Percentiles rank a stretch among this genome's conserved stretches.
phyloP scores from a whole-genome alignment of 2,888 invertebrate species.

The Abrostola tripartita region DNA sequence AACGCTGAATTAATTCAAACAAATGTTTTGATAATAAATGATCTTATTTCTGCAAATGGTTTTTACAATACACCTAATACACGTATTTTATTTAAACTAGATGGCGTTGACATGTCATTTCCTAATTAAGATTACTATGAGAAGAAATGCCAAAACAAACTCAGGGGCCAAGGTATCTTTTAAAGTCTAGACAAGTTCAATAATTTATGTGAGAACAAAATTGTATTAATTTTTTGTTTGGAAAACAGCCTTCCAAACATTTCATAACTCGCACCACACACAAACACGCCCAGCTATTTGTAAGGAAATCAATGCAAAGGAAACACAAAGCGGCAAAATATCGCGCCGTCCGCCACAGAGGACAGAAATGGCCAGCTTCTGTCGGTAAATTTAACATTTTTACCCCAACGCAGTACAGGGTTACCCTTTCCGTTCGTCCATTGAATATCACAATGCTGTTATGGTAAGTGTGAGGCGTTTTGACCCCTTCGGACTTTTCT shows the following conservation, averaged over 20 bases:
- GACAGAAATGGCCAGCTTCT: constrained; percentile 76
- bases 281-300: constrained; percentile 70
- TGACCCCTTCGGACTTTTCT: constrained; percentile 76
- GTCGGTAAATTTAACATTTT: constrained; percentile 80
- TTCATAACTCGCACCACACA: constrained; percentile 54
- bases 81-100: no score
- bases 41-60: no score
- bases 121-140: no score
- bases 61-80: no score
- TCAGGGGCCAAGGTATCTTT: no score
- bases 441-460: constrained; percentile 74
- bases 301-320: constrained; percentile 82
- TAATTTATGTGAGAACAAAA: no score
- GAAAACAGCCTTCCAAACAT: not conserved
- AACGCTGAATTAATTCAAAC: no score
- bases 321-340: constrained; percentile 83
- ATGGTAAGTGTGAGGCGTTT: constrained; percentile 77
- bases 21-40: no score
- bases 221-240: no score
- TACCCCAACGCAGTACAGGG: constrained; percentile 49
- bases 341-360: constrained; percentile 81
- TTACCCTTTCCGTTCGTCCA: constrained; percentile 76
- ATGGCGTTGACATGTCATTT: no score
- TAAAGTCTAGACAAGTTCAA: no score
- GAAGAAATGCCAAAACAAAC: no score